Evolutionary conservation across 1,140 invertebrate species (phyloP), one percentile per base, ranked within the genome.

Genomic region (Fopius arisanus): DNA sequence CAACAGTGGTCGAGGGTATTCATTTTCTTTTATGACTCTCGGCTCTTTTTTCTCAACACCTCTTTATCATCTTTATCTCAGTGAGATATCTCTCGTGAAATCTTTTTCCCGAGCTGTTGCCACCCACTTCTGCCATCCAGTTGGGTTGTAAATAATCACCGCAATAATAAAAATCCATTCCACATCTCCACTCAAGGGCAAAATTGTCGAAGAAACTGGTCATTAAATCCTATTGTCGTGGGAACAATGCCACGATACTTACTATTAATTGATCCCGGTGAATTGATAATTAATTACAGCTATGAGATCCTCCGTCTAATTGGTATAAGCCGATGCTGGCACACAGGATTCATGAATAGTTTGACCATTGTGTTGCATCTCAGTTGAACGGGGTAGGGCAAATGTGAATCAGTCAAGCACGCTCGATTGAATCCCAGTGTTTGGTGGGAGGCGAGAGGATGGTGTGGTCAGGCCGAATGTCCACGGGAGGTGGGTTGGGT

Each of bases 351-450:
- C 54, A 59, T 28, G 54, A 59, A 59, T 59, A 59, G 54, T 26
- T 59, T 26, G 54, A 48, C 54, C 19, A 59, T 59, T 59, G 54
- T 28, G 12, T 59, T 59, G 23, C 23, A 28, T 59, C 54, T 26
- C 23, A 59, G 54, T 51, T 51, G 9, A 59, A 59, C 19, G 10
- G 54, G 23, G 19, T 14, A 28, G 37, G 40, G 41, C 37, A 23
- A 59, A 66, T 66, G 62, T 48, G 40, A 62, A 72, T 72, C 62
- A 72, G 40, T 41, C 40, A 41, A 59, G 28, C 26, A 72, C 70
- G 48, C 21, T 54, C 65, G 65, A 73, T 67, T 67, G 31, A 66
- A 23, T 48, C 29, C 10, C 41, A 23, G 65, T 51, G 63, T 33
- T 37, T 67, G 31, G 71, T 73, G 28, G 43, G 37, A 37, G 19